Evolutionary conservation across 1,140 invertebrate species (phyloP).

Genomic region (Asbolus verrucosus): DNA sequence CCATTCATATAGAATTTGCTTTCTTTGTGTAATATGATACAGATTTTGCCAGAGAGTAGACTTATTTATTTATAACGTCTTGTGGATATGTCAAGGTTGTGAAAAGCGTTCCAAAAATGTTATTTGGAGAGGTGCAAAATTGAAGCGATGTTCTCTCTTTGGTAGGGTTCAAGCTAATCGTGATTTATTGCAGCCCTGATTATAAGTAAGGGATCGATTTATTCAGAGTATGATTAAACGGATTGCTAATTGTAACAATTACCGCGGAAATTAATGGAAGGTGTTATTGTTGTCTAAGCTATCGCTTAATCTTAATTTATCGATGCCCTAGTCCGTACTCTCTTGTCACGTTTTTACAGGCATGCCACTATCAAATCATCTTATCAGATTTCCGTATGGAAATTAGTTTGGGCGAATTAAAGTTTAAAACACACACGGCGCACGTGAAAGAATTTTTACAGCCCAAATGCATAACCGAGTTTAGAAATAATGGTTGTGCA

Average conservation of each 20-base stretch:
- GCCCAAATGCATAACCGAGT: background rate
- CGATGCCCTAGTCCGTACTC: background rate
- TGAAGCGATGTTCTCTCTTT: slow-evolving; percentile 16
- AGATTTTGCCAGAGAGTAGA: too few species aligned
- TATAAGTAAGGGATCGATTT: slow-evolving; percentile 30
- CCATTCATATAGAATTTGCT: too few species aligned
- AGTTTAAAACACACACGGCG: background rate
- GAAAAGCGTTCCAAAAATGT: background rate
- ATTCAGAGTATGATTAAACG: slow-evolving; percentile 23
- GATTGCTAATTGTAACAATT: slow-evolving; percentile 30
- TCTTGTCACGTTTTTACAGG: slow-evolving; percentile 25
- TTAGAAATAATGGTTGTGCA: background rate
- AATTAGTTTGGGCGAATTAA: background rate
- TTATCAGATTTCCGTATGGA: slow-evolving; percentile 28
- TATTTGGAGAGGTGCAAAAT: slow-evolving; percentile 1
- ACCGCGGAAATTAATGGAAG: slow-evolving; percentile 27
- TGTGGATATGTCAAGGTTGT: too few species aligned
- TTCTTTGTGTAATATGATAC: too few species aligned
- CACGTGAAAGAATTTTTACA: slow-evolving; percentile 9
- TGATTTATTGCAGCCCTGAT: slow-evolving; percentile 30
- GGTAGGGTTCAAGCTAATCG: slow-evolving; percentile 7
- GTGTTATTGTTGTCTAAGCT: slow-evolving; percentile 30
- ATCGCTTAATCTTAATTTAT: slow-evolving; percentile 27
- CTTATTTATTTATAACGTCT: too few species aligned
- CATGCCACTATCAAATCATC: background rate